Conservation (phyloP, 2,888 invertebrate species). For the Lycia hirtaria region DNA sequence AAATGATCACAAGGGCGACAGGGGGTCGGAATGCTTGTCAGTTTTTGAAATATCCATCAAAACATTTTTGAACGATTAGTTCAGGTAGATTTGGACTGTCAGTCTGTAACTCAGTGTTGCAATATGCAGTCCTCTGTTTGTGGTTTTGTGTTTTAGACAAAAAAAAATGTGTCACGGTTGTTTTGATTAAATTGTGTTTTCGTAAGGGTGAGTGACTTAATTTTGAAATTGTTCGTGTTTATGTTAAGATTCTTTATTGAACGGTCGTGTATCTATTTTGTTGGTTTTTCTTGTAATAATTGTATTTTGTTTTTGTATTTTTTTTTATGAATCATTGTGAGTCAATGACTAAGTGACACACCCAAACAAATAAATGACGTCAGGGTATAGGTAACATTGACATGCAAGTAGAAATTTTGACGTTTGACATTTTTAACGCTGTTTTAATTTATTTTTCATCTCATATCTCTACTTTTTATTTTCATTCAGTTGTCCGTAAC, state of each 20-base stretch:
- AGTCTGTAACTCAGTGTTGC: conserved; percentile 61
- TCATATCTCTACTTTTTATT: too few relatives aligned
- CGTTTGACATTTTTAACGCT: too few relatives aligned
- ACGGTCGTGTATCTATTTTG: background rate
- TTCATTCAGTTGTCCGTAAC: too few relatives aligned
- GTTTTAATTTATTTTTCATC: too few relatives aligned
- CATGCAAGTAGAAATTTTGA: too few relatives aligned
- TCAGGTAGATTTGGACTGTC: conserved; percentile 62
- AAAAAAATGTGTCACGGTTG: conserved; percentile 9
- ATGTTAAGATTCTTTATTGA: background rate
- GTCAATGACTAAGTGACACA: too few relatives aligned
- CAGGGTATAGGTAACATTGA: too few relatives aligned
- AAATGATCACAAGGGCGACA: conserved; percentile 51
- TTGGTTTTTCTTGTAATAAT: background rate
- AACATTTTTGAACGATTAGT: conserved; percentile 69
- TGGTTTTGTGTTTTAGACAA: conserved; percentile 31
- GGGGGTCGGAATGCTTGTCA: conserved; percentile 74
- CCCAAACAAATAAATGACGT: too few relatives aligned
- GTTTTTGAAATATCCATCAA: conserved; percentile 72
- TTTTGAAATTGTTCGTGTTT: background rate
- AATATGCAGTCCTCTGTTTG: conserved; percentile 57
- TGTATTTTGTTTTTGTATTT: too few relatives aligned
- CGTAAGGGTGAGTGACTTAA: background rate
- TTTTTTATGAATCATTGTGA: too few relatives aligned
- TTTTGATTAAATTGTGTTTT: background rate